Base-by-base conservation (phyloP, 1,140 invertebrate species). In the Lasioglossum albipes region DNA sequence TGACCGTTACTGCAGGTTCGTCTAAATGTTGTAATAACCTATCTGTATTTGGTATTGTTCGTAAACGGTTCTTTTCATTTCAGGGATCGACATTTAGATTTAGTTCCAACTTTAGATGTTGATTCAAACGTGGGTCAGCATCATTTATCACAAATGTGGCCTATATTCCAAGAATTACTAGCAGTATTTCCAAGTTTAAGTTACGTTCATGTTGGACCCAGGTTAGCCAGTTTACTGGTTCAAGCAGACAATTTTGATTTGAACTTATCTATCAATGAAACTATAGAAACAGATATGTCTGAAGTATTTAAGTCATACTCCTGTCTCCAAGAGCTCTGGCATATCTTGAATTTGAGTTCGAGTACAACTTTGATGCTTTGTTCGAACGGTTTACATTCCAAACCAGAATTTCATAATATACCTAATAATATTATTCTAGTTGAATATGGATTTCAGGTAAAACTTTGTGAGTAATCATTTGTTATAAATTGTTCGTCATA, bases 361-460 rank as follows among this genome's bases (percentile, higher is more conserved):
- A 90, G 93, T 68, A 94, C 95, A 76, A 95, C 95, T 13, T 84
- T 95, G 6, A 91, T 95, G 85, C 89, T 96, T 0, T 96, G 95
- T 90, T 94, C 94, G 16, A 95, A 95, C 85, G 93, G 93, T 31
- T 91, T 95, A 57, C 93, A 94, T 88, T 87, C 91, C 54, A 89
- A 93, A 81, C 81, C 89, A 3, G 92, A 92, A 77, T 92, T 91
- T 84, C 87, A 90, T 18, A 93, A 91, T 82, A 90, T 96, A 80
- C 95, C 95, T 31, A 93, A 93, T 20, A 94, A 95, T 88, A 92
- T 95, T 68, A 93, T 96, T 78, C 92, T 96, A 45, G 94, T 95
- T 16, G 95, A 96, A 88, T 96, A 96, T 90, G 95, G 95, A 54
- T 95, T 96, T 90, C 94, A 95, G 94, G 95, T 95, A 88, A 87